Percentiles rank a stretch among this genome's conserved stretches.
phyloP scores from a whole-genome alignment of 2,797 vertebrate species.

The Psittacula derbiana region DNA sequence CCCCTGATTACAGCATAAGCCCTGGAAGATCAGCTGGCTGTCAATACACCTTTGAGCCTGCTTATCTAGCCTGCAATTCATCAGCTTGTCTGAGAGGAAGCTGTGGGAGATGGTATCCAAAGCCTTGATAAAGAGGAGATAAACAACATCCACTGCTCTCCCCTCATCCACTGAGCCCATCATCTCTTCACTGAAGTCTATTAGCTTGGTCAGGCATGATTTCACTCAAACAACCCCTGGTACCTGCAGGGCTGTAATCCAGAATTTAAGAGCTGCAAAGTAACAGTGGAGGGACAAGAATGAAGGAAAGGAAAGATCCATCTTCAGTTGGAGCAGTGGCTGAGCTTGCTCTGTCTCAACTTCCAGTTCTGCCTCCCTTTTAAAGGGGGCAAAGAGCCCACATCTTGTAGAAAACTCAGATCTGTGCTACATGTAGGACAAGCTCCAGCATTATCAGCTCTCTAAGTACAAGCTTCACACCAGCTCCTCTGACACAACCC shows the following conservation, averaged over 20 bases:
- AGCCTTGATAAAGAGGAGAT: neutral
- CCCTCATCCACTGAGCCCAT: neutral
- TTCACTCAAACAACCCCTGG: neutral
- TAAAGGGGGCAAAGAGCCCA: neutral
- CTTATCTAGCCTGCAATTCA: neutral
- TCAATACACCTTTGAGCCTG: neutral
- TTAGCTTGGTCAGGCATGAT: neutral
- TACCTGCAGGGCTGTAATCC: neutral
- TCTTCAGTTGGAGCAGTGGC: neutral
- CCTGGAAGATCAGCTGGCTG: neutral
- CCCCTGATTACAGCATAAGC: neutral
- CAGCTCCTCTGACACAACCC: neutral
- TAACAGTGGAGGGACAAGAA: neutral
- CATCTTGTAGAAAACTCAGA: neutral
- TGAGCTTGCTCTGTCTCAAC: neutral
- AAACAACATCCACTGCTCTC: neutral
- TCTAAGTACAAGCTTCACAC: neutral
- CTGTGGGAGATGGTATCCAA: neutral
- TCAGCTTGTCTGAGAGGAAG: neutral
- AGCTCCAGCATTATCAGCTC: neutral
- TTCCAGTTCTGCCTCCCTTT: neutral
- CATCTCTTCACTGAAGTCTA: neutral
- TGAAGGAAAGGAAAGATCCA: fast-evolving
- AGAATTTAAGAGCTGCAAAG: neutral
- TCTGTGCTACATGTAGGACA: neutral